Conservation (phyloP, 37 sponge, comb jelly and placozoan species). For the Spongilla lacustris region DNA sequence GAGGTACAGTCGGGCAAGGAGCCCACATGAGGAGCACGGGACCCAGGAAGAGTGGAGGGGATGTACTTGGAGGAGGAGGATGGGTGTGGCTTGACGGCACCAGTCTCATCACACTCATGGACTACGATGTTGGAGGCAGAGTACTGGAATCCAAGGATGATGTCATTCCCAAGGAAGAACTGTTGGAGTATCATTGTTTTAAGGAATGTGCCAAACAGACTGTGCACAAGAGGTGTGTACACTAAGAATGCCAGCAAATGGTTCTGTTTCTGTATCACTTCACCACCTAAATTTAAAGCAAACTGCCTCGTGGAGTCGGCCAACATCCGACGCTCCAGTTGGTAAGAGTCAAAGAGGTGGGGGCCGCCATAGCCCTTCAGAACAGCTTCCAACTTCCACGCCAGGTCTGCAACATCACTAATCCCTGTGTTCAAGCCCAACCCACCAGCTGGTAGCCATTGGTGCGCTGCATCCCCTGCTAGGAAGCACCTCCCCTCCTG, state of each 20-base stretch:
- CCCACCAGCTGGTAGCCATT: constrained; percentile 86
- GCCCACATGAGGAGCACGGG: constrained; percentile 75
- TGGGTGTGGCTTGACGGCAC: not conserved
- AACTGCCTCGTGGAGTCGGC: constrained; percentile 49
- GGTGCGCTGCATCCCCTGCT: constrained; percentile 82
- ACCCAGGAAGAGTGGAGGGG: constrained; percentile 68
- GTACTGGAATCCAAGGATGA: constrained; percentile 71
- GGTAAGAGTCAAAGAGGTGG: constrained; percentile 62
- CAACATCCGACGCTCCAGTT: constrained; percentile 52
- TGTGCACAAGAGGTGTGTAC: too few species aligned
- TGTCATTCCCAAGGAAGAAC: constrained; percentile 5
- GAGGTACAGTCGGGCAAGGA: constrained; percentile 46
- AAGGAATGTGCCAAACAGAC: not conserved
- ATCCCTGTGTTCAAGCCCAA: constrained; percentile 83
- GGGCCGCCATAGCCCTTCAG: constrained; percentile 76
- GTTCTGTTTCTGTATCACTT: not conserved
- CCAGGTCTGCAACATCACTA: constrained; percentile 64
- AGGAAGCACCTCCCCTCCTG: constrained; percentile 68
- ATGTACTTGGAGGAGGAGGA: constrained; percentile 12
- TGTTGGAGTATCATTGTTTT: not conserved
- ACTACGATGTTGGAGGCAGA: constrained; percentile 63
- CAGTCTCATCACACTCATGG: constrained; percentile 37
- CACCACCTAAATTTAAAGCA: constrained; percentile 8
- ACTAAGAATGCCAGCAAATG: constrained; percentile 12
- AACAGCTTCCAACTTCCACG: constrained; percentile 80